phyloP scores from a whole-genome alignment of 2,797 vertebrate genomes.

The Gallirallus australis region DNA sequence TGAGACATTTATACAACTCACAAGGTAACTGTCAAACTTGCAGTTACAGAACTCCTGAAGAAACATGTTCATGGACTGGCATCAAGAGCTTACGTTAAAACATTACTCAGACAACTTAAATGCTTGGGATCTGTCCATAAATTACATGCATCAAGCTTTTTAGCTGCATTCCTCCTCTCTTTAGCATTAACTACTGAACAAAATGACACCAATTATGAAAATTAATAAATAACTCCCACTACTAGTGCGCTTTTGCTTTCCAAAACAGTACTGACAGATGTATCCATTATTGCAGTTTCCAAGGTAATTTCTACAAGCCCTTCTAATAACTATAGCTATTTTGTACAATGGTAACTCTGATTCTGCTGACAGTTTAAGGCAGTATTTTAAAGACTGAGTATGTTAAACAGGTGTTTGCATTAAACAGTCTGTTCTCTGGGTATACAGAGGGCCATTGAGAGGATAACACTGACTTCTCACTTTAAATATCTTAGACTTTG shows the following conservation, averaged over 20 bases:
- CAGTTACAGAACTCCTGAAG: not conserved
- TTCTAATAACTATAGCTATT: not conserved
- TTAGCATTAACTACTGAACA: not conserved
- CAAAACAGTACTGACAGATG: not conserved
- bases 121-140: not conserved
- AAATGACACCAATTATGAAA: not conserved
- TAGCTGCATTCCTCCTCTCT: not conserved
- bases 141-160: not conserved
- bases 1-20: not conserved
- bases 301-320: not conserved
- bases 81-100: not conserved
- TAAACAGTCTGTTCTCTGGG: not conserved
- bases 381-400: not conserved
- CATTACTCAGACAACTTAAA: not conserved
- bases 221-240: not conserved
- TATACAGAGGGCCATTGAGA: not conserved
- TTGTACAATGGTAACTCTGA: not conserved
- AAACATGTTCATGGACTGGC: not conserved
- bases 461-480: not conserved
- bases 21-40: not conserved
- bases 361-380: not conserved
- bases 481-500: not conserved
- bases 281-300: not conserved
- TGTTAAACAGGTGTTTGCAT: not conserved
- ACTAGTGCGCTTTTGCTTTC: not conserved